These are phyloP conservation scores for Ophion ellenae DNA, from an alignment of 2,888 invertebrate species.

Conservation along the genomic window DNA sequence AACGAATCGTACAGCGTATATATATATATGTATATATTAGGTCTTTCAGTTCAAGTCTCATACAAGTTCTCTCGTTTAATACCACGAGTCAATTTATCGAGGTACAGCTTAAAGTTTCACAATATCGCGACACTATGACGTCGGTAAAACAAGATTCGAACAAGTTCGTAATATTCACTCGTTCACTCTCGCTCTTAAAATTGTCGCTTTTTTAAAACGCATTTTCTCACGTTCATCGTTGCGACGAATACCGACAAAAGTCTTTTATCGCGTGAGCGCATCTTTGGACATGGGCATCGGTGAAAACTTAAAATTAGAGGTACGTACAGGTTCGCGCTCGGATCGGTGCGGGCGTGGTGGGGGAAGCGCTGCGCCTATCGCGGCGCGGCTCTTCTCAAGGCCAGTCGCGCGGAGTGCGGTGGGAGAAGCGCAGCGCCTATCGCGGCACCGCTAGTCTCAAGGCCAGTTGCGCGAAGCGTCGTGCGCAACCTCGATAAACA, in stretches of 20 bases:
- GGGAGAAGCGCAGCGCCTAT: too few species aligned
- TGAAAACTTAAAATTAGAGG: not conserved
- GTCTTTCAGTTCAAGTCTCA: constrained; percentile 53
- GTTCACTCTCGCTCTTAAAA: not conserved
- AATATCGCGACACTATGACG: not conserved
- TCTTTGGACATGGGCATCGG: constrained; percentile 15
- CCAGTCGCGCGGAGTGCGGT: too few species aligned
- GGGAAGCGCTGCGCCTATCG: too few species aligned
- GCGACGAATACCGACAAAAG: not conserved
- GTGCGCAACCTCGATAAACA: too few species aligned
- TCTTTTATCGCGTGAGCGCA: not conserved
- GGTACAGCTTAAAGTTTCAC: constrained; percentile 13
- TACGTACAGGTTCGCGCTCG: not conserved
- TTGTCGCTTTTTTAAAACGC: not conserved
- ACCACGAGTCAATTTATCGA: not conserved
- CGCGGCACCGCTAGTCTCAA: too few species aligned
- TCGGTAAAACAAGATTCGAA: not conserved
- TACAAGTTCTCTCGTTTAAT: constrained; percentile 40
- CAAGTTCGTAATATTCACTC: not conserved
- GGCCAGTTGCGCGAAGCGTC: too few species aligned
- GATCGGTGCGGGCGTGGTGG: too few species aligned
- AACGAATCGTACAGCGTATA: constrained; percentile 27
- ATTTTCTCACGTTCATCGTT: constrained; percentile 14
- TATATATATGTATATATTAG: constrained; percentile 30
- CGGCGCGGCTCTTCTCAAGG: too few species aligned